Evolutionary conservation across 2,113 vertebrate genomes (phyloP).

Genomic region (Acrocephalus arundinaceus): DNA sequence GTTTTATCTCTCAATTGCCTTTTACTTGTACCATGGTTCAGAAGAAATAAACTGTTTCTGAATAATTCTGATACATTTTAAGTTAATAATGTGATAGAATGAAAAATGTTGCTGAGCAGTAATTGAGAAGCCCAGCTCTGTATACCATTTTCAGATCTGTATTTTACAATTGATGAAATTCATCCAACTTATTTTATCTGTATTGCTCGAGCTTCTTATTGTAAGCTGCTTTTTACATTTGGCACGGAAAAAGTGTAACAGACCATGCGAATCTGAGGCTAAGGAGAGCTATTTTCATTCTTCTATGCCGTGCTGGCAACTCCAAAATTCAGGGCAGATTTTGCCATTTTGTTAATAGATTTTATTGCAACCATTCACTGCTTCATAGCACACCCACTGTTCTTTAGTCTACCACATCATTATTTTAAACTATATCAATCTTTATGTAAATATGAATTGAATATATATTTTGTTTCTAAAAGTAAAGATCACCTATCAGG

Average conservation of each 20-base stretch:
- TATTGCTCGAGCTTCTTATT: background rate
- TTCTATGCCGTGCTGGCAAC: background rate
- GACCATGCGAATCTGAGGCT: background rate
- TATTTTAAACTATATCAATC: background rate
- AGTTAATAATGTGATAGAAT: background rate
- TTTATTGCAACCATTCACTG: background rate
- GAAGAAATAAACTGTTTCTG: background rate
- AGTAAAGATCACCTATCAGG: background rate
- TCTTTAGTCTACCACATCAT: background rate
- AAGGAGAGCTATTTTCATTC: background rate
- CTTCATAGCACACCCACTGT: background rate
- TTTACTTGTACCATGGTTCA: background rate
- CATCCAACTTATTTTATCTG: background rate
- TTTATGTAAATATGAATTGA: background rate
- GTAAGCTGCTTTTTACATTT: background rate
- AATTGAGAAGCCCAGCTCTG: background rate
- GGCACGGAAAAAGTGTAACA: background rate
- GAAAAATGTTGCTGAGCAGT: background rate
- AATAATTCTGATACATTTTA: background rate
- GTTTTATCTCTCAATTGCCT: background rate
- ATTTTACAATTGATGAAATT: background rate
- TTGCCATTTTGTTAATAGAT: background rate
- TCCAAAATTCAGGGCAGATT: background rate
- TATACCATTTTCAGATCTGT: background rate
- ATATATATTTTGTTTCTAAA: background rate